Evolutionary conservation across 2,113 vertebrate species (phyloP).

Genomic region (Eurypyga helias): DNA sequence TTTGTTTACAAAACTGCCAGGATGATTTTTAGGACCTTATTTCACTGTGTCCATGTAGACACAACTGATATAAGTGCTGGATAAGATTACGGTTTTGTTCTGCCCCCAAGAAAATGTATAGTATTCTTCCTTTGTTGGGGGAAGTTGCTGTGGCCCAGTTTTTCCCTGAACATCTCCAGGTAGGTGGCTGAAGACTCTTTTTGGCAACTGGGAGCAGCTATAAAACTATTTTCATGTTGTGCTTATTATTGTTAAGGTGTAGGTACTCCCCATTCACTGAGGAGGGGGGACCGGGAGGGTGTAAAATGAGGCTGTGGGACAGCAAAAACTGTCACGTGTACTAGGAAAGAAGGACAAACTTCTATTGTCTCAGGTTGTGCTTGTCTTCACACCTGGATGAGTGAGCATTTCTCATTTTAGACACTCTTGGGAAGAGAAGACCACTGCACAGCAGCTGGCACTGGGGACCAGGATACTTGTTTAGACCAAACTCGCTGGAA

Average conservation of each 20-base stretch:
- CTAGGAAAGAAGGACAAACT: neutral
- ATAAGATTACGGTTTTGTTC: constrained; percentile 21
- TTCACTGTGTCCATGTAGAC: constrained; percentile 28
- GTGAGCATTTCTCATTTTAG: neutral
- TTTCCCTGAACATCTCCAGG: neutral
- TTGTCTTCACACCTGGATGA: neutral
- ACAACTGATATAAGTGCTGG: neutral
- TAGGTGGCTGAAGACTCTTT: neutral
- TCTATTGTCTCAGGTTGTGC: neutral
- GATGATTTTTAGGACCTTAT: constrained; percentile 59
- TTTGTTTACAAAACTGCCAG: constrained; percentile 70
- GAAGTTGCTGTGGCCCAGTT: neutral
- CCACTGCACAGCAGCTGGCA: neutral
- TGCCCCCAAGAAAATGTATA: neutral
- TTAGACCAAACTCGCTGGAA: neutral
- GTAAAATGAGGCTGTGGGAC: neutral
- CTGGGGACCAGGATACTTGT: neutral
- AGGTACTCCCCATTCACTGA: fast-evolving
- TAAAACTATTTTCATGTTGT: neutral
- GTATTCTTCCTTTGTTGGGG: neutral
- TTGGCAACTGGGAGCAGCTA: neutral
- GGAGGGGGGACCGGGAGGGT: fast-evolving
- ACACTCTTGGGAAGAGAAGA: no score
- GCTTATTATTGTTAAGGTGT: neutral
- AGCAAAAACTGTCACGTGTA: fast-evolving